Evolutionary conservation across 2,113 vertebrate genomes (phyloP).

Genomic region (Beaufortia kweichowensis): DNA sequence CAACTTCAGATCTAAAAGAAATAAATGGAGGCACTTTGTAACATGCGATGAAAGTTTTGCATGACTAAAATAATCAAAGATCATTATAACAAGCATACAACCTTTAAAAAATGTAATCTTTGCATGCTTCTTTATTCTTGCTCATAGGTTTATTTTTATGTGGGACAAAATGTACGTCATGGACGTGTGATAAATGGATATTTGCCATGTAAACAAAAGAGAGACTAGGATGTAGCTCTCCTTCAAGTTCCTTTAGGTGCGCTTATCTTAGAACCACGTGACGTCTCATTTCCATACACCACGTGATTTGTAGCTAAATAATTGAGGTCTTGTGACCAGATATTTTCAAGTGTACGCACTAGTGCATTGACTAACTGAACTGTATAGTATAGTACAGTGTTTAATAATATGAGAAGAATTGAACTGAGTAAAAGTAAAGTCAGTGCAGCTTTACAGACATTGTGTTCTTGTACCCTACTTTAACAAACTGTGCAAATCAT

Average conservation of each 20-base stretch:
- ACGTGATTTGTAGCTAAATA: constrained; percentile 65
- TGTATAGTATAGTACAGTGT: background rate
- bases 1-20: background rate
- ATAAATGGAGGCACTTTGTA: background rate
- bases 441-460: constrained; percentile 4
- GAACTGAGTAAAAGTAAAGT: background rate
- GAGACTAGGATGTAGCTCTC: constrained; percentile 20
- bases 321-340: constrained; percentile 72
- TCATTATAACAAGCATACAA: background rate
- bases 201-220: constrained; percentile 45
- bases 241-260: constrained; percentile 23
- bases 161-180: constrained; percentile 17
- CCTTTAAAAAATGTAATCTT: background rate
- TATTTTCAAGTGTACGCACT: constrained; percentile 55
- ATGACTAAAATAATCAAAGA: no score
- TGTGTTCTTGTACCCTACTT: constrained; percentile 25
- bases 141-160: constrained; percentile 1
- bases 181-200: constrained; percentile 16
- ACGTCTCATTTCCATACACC: constrained; percentile 65
- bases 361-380: background rate
- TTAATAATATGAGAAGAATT: background rate
- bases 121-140: background rate
- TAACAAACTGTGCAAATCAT: constrained; percentile 49
- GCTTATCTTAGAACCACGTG: constrained; percentile 62
- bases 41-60: no score